Evolutionary conservation across 2,888 invertebrate species (phyloP), one percentile per base, ranked within the genome.

Genomic region (Oeneis ivallda): DNA sequence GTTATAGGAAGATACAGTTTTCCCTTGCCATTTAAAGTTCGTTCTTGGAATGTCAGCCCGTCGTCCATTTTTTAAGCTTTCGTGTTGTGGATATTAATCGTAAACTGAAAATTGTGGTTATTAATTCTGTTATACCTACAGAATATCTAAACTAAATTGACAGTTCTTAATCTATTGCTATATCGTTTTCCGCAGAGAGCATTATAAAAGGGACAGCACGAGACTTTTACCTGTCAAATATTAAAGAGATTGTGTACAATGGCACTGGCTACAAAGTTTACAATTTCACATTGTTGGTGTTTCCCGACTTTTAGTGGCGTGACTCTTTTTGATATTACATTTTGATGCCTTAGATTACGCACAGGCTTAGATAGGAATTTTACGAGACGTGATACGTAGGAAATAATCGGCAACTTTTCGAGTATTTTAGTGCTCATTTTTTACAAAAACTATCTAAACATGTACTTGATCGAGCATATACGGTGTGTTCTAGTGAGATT

Each of bases 401-500:
- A 19, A 13, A 13, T 13, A n/a, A 11, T 41, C 15, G 5, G 15
- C 8, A 17, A 47, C 9, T 13, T 47, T 47, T 47, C 1, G 9
- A 47, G 47, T 10, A 17, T 47, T 47, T 17, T 17, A 15, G 2
- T 47, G 17, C 9, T 17, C 17, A 9, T 52, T 26, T 52, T 7
- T 32, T 37, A 53, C 2, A 43, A 15, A 15, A 45, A 15, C 32
- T 17, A 34, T 60, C 49, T 19, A 11, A 37, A 49, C 39, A 37
- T 49, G 37, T 47, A 47, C 6, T 47, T 19, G 37, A 34, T 37
- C 47, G n/a, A 19, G 10, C 8, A 47, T 37, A 15, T 82, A 73
- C 74, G 13, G 49, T 74, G 74, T 76, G 78, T 80, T 79, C 78
- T 78, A 76, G 84, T 84, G 86, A 80, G 83, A 82, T 83, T 82